Evolutionary conservation across 1,140 invertebrate genomes (phyloP), one percentile per base, ranked within the genome.

Genomic region (Trichogramma pretiosum): DNA sequence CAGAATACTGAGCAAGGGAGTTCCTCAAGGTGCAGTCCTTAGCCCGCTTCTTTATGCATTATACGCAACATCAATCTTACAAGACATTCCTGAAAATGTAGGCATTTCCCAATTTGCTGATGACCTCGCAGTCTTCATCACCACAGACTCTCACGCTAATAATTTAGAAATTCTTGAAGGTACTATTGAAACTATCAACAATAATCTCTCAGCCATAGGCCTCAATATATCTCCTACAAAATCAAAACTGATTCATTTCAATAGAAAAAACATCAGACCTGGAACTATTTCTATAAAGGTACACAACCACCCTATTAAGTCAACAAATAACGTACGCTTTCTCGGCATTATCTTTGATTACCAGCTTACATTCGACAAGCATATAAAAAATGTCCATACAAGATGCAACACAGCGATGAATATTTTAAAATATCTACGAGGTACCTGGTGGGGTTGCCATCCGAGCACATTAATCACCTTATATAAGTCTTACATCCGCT

Each of bases 381-480:
- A 40, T 4, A 40, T 18, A 14, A 17, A 40, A 26, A 40, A 40
- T 28, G 24, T 40, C 1, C 8, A 40, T 28, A 40, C 17, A 9
- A 23, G 36, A 45, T n/a, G 16, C 13, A 10, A 13, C 7, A 17
- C 32, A 33, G 32, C n/a, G n/a, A 3, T 41, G 17, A 35, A 41
- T 35, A 18, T 32, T 37, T 11, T 28, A 28, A 14, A 51, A 46
- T 51, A 23, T 18, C 0, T 24, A 13, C 22, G 43, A 26, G 42
- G 44, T 10, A 52, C 41, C 7, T 47, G 50, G 40, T 52, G 45
- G 45, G 40, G 50, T n/a, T 9, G 22, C 23, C 33, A 52, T 11
- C 45, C 45, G 5, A 14, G 9, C 0, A 52, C 39, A 0, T 24
- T 52, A 2, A 26, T 48, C 5, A 14, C 19, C 0, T 14, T 47